Evolutionary conservation across 2,888 invertebrate species (phyloP).

Genomic region (Acanthosepion esculentum): DNA sequence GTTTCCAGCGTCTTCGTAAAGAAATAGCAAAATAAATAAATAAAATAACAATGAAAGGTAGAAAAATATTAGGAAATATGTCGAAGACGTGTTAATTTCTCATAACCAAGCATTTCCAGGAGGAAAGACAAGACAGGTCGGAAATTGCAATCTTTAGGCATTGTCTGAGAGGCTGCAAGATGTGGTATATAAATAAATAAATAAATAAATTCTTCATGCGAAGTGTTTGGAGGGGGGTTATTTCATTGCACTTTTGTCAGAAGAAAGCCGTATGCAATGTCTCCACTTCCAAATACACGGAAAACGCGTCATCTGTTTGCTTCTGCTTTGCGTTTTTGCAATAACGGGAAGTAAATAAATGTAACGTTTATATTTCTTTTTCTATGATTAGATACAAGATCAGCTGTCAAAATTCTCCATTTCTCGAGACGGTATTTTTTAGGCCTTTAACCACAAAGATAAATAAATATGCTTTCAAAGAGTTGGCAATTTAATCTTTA

Average conservation of each 20-base stretch:
- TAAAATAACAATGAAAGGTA: neutral
- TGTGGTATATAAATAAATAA: neutral
- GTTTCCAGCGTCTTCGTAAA: neutral
- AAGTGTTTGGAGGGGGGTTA: neutral
- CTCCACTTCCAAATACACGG: neutral
- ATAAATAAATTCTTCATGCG: neutral
- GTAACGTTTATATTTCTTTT: no score
- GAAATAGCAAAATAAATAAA: neutral
- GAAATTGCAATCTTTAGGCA: conserved; percentile 20
- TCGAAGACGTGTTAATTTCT: neutral
- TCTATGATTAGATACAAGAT: no score
- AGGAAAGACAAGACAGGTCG: conserved; percentile 7
- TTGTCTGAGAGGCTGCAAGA: neutral
- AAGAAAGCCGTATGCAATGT: neutral
- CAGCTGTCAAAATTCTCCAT: no score
- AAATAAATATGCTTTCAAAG: no score
- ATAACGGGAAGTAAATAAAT: no score
- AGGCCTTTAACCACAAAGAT: no score
- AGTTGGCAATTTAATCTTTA: no score
- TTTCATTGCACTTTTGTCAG: neutral
- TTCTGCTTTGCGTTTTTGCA: neutral
- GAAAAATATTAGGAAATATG: neutral
- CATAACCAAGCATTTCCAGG: neutral
- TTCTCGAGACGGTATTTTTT: no score
- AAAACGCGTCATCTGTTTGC: neutral